Conservation (phyloP, 2,888 invertebrate genomes). For the Axea sp. region DNA sequence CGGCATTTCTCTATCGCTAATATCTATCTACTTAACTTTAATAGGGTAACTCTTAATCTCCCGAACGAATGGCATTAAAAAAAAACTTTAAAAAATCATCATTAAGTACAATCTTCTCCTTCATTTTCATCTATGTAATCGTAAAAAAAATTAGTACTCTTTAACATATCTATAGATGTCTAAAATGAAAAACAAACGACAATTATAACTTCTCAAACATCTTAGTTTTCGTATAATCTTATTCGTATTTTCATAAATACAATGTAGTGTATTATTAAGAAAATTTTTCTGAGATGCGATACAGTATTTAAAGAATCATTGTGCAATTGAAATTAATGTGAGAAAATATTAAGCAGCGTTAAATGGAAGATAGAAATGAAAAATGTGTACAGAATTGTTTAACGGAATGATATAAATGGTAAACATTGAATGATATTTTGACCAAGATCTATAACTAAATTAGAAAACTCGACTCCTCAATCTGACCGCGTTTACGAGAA, state of each 20-base stretch:
- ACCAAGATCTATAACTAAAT: conserved; percentile 57
- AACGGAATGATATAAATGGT: no score
- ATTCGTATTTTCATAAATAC: conserved; percentile 31
- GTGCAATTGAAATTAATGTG: no score
- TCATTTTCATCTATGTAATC: conserved; percentile 3
- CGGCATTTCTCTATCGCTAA: conserved; percentile 1
- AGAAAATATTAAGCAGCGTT: no score
- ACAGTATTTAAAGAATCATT: no score
- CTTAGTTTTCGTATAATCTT: conserved; percentile 13
- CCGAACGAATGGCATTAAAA: not conserved
- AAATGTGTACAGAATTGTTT: no score
- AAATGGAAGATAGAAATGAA: no score
- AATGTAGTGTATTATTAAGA: conserved; percentile 30
- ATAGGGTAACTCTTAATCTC: conserved; percentile 1
- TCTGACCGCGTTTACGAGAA: conserved; percentile 62
- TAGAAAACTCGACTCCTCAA: conserved; percentile 61
- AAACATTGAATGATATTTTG: conserved; percentile 58
- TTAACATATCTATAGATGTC: not conserved
- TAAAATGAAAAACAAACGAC: conserved; percentile 3
- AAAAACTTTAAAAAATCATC: conserved; percentile 5
- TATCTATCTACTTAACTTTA: conserved; percentile 8
- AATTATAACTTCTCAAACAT: conserved; percentile 1
- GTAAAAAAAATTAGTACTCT: conserved; percentile 4
- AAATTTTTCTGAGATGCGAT: conserved; percentile 37
- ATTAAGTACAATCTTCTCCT: conserved; percentile 7